These are phyloP conservation scores for Picathartes gymnocephalus DNA, from an alignment of 2,113 vertebrate species.

Conservation along the genomic window DNA sequence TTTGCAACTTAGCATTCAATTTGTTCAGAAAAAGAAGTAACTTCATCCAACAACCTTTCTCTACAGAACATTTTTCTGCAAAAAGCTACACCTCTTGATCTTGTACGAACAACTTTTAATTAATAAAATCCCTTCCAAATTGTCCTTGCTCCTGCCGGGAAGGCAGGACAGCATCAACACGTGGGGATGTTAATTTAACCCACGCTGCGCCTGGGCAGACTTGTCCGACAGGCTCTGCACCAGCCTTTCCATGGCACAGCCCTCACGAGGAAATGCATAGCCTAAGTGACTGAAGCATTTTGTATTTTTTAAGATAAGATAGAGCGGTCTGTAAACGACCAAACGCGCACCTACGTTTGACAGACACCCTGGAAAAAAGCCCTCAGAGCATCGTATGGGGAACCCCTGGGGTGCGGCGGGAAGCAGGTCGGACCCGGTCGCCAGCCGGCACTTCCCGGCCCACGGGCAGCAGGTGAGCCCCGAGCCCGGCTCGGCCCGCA, in stretches of 20 bases:
- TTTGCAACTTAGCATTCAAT: background rate
- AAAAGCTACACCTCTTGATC: background rate
- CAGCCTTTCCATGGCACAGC: background rate
- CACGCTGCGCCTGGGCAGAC: background rate
- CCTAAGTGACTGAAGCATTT: background rate
- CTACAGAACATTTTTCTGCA: background rate
- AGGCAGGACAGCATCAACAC: background rate
- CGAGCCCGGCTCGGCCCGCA: background rate
- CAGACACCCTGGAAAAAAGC: rapidly evolving
- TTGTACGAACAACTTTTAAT: background rate
- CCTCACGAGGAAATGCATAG: background rate
- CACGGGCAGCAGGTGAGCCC: no score
- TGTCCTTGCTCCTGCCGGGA: no score
- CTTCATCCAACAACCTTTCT: background rate
- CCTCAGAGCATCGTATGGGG: rapidly evolving
- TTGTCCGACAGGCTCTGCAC: background rate
- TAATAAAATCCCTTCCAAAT: background rate
- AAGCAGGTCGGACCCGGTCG: no score
- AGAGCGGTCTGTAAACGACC: no score
- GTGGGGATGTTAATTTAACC: rapidly evolving
- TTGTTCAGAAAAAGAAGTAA: background rate
- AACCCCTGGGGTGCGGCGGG: rapidly evolving
- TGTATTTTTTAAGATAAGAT: rapidly evolving
- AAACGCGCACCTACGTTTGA: background rate
- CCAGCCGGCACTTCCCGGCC: background rate